These are phyloP conservation scores for Rhopalosiphum padi DNA, from an alignment of 1,140 invertebrate genomes.

Conservation along the genomic window DNA sequence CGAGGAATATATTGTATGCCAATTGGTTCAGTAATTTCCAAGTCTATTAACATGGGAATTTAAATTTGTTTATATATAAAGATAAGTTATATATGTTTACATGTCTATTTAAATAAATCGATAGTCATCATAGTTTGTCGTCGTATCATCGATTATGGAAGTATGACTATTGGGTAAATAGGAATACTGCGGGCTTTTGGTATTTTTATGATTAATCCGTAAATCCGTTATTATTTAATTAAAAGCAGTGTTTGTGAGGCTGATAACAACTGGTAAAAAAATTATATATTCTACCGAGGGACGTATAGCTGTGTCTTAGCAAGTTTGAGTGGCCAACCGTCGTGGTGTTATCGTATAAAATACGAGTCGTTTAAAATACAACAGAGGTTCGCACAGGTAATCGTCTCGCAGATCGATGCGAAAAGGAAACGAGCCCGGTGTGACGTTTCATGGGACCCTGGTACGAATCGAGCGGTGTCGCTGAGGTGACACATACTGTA, in stretches of 20 bases:
- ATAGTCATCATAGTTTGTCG: too few species aligned
- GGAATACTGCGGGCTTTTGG: too few species aligned
- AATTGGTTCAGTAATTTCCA: neutral
- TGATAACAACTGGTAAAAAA: neutral
- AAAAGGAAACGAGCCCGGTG: neutral
- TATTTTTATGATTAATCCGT: too few species aligned
- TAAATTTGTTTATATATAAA: too few species aligned
- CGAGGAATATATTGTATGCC: neutral
- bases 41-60: neutral
- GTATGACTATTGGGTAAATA: too few species aligned
- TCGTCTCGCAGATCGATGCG: neutral
- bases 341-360: too few species aligned
- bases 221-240: too few species aligned
- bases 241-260: too few species aligned
- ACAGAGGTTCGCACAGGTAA: neutral
- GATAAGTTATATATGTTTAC: too few species aligned
- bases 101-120: too few species aligned
- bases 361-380: neutral
- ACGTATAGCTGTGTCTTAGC: too few species aligned
- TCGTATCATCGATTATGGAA: neutral
- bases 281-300: neutral
- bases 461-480: slow-evolving; percentile 35
- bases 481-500: slow-evolving; percentile 38
- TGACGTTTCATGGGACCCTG: neutral
- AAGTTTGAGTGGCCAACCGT: too few species aligned